Conservation (phyloP, 2,113 vertebrate genomes). For the Donacobius atricapilla region DNA sequence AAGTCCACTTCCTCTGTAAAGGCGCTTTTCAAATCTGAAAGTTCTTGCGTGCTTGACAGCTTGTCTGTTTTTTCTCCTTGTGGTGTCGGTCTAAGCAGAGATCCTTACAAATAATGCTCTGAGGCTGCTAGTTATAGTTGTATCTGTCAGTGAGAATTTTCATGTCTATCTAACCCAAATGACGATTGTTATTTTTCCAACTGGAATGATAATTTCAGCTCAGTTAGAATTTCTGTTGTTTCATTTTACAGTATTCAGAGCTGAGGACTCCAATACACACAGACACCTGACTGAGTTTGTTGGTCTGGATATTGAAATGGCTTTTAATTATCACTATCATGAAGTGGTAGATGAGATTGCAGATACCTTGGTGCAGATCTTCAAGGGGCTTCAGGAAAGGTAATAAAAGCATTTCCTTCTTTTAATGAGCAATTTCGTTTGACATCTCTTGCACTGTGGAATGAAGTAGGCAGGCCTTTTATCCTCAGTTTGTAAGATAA, state of each 20-base stretch:
- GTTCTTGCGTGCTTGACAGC: not conserved
- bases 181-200: not conserved
- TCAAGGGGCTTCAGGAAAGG: slow-evolving; percentile 96
- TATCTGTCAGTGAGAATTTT: not conserved
- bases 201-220: not conserved
- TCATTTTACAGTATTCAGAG: slow-evolving; percentile 88
- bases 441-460: not conserved
- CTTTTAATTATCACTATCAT: slow-evolving; percentile 98
- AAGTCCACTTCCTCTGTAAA: slow-evolving; percentile 18
- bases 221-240: slow-evolving; percentile 25
- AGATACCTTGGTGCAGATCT: slow-evolving; percentile 96
- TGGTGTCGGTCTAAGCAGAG: not conserved
- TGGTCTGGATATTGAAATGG: slow-evolving; percentile 98
- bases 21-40: not conserved
- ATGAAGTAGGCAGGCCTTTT: not conserved
- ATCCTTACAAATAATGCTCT: not conserved
- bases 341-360: slow-evolving; percentile 97
- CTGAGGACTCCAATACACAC: slow-evolving; percentile 98
- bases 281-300: slow-evolving; percentile 98
- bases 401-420: slow-evolving; percentile 61
- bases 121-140: not conserved
- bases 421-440: not conserved
- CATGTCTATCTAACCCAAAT: not conserved
- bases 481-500: not conserved
- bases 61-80: not conserved